Conservation (phyloP, 2,888 invertebrate species). For the Eudasyphora cyanicolor region DNA sequence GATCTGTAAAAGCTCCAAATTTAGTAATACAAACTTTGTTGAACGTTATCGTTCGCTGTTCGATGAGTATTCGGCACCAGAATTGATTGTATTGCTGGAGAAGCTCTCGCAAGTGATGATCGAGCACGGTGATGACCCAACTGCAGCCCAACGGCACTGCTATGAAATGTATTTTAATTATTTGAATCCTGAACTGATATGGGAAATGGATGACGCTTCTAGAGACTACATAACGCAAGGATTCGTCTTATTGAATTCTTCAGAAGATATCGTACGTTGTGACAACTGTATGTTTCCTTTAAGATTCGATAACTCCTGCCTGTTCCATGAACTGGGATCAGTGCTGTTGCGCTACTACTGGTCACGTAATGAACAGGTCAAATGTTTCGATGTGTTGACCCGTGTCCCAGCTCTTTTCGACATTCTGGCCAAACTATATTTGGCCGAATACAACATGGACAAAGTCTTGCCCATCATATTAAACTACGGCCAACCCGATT, state of each 20-base stretch:
- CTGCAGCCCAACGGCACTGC: conserved; percentile 77
- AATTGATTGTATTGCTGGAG: conserved; percentile 75
- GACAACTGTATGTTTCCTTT: conserved; percentile 78
- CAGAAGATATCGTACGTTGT: conserved; percentile 75
- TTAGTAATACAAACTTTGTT: conserved; percentile 77
- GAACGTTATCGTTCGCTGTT: conserved; percentile 79
- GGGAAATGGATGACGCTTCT: conserved; percentile 79
- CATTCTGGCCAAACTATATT: conserved; percentile 78
- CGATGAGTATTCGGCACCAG: conserved; percentile 78
- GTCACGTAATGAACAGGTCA: conserved; percentile 79
- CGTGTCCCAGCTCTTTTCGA: conserved; percentile 78
- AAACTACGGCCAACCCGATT: conserved; percentile 76
- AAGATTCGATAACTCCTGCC: conserved; percentile 76
- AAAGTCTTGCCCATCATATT: conserved; percentile 78
- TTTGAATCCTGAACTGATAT: conserved; percentile 79
- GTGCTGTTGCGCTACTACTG: conserved; percentile 78
- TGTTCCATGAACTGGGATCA: conserved; percentile 77
- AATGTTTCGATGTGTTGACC: conserved; percentile 77
- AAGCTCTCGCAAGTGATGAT: conserved; percentile 77
- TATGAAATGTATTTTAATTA: conserved; percentile 80
- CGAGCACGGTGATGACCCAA: conserved; percentile 76
- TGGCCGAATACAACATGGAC: conserved; percentile 77
- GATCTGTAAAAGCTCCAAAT: conserved; percentile 78
- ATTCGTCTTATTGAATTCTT: conserved; percentile 75
- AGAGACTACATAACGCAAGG: conserved; percentile 78